These are phyloP conservation scores for Gallirallus australis DNA, from an alignment of 2,797 vertebrate genomes.

Conservation along the genomic window DNA sequence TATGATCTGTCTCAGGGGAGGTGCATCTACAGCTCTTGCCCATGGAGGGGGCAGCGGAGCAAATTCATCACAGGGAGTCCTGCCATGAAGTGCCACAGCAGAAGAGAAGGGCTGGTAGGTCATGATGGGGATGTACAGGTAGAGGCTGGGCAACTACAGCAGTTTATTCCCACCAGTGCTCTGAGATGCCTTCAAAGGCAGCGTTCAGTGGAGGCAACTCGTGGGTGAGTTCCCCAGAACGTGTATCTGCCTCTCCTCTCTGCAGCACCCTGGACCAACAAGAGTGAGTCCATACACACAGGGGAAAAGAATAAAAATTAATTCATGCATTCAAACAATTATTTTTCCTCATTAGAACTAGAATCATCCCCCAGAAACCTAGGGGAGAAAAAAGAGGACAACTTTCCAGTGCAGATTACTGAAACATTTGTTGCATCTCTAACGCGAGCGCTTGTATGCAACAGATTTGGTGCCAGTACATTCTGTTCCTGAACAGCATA, in stretches of 20 bases:
- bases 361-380: not conserved
- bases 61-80: not conserved
- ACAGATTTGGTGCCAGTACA: constrained; percentile 49
- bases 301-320: not conserved
- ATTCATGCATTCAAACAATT: not conserved
- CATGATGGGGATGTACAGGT: not conserved
- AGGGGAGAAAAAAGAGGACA: not conserved
- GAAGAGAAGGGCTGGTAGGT: not conserved
- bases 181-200: not conserved
- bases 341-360: not conserved
- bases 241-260: not conserved
- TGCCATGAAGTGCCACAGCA: not conserved
- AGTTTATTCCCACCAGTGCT: not conserved
- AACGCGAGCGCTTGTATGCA: constrained; percentile 39
- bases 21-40: not conserved
- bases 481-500: constrained; percentile 68
- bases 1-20: not conserved
- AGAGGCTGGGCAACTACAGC: not conserved
- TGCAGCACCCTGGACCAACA: not conserved
- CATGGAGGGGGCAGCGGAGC: not conserved
- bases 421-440: constrained; percentile 47
- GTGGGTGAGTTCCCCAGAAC: not conserved
- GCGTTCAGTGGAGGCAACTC: not conserved
- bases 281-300: not conserved
- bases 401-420: constrained; percentile 29